Percentiles rank a stretch among this genome's conserved stretches.
These are phyloP conservation scores for Oxygymnocypris stewartii DNA, from an alignment of 2,113 vertebrate species.

Conservation along the genomic window DNA sequence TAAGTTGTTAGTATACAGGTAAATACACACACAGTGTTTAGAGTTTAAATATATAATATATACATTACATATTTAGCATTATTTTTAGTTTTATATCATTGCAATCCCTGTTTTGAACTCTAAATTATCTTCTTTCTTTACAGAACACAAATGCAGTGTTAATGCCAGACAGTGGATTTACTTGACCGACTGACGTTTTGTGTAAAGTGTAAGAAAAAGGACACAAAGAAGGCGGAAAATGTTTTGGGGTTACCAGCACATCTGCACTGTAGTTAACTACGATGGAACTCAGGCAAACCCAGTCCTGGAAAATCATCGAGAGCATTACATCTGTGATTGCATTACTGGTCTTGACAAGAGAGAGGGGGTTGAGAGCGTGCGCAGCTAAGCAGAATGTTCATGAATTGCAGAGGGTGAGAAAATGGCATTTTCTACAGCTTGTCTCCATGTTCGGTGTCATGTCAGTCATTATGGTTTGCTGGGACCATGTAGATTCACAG, in stretches of 20 bases:
- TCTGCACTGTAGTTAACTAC: constrained; percentile 40
- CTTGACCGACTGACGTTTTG: not conserved
- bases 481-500: constrained; percentile 80
- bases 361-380: not conserved
- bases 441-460: constrained; percentile 80
- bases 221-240: not conserved
- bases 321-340: not conserved
- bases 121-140: not conserved
- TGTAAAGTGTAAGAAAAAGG: not conserved
- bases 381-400: constrained; percentile 78
- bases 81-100: too few relatives aligned
- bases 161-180: not conserved
- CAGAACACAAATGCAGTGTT: not conserved
- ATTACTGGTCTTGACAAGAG: constrained; percentile 56
- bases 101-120: not conserved
- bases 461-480: constrained; percentile 81
- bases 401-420: constrained; percentile 81
- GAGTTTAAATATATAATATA: too few relatives aligned
- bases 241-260: not conserved
- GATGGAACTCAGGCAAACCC: constrained; percentile 34
- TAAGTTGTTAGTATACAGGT: too few relatives aligned
- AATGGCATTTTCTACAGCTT: constrained; percentile 81
- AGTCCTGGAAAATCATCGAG: not conserved
- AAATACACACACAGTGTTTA: too few relatives aligned
- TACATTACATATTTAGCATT: too few relatives aligned